These are phyloP conservation scores for Hermodice carunculata DNA, from an alignment of 2,888 invertebrate genomes.

Conservation along the genomic window DNA sequence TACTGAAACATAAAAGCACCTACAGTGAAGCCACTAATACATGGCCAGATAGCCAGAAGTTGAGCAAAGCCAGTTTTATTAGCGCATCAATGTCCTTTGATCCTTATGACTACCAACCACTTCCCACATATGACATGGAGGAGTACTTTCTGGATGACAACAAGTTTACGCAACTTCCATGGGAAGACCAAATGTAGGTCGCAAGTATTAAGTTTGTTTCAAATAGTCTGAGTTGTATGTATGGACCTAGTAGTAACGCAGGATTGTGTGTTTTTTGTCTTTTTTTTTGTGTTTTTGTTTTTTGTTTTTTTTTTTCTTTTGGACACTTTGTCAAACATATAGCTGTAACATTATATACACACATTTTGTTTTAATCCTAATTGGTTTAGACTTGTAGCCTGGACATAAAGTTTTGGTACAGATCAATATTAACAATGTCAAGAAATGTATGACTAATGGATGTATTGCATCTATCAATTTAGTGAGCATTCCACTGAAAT, in stretches of 20 bases:
- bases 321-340: neutral
- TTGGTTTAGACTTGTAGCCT: too few species aligned
- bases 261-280: neutral
- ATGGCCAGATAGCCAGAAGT: neutral
- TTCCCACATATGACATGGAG: constrained; percentile 23
- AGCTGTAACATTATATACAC: neutral
- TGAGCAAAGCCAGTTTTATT: neutral
- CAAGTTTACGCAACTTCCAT: constrained; percentile 32
- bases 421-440: too few species aligned
- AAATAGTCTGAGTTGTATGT: too few species aligned
- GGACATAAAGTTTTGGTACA: too few species aligned
- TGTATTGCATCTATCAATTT: too few species aligned
- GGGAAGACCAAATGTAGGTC: constrained; percentile 39
- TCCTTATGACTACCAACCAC: constrained; percentile 5
- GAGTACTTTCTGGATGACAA: constrained; percentile 23
- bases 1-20: too few species aligned
- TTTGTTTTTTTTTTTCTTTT: neutral
- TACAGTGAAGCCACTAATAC: too few species aligned
- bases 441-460: too few species aligned
- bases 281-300: neutral
- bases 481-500: too few species aligned
- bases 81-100: neutral
- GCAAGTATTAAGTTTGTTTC: too few species aligned
- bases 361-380: neutral
- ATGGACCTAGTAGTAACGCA: too few species aligned